Evolutionary conservation across 1,140 invertebrate genomes (phyloP), one percentile per base, ranked within the genome.

Genomic region (Arctopsyche grandis): DNA sequence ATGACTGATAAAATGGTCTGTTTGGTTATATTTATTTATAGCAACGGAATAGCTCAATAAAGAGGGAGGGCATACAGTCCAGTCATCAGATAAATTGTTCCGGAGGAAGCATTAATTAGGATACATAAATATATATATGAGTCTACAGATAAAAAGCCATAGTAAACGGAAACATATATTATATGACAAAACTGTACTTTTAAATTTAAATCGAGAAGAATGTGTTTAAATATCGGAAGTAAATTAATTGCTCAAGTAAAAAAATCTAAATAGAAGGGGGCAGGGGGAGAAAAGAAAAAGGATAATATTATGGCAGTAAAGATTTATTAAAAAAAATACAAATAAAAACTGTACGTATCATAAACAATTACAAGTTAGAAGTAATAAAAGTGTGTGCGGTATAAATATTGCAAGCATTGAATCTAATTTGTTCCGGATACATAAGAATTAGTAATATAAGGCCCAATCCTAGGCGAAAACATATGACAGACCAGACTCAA

Each of bases 91-190:
- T 66, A 22, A 66, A 66, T 66, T 66, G 63, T 66, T 19, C 24
- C 63, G 24, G 63, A 66, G 22, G 22, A 66, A 63, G 24, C 58
- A 26, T 66, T 66, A 66, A 66, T 66, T 66, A 66, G 63, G 63
- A 66, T 66, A n/a, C n/a, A n/a, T n/a, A n/a, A n/a, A n/a, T n/a
- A n/a, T n/a, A n/a, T n/a, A 26, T 22, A 66, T 14, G 63, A 12
- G 24, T 26, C 22, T 66, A 21, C 9, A 0, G 10, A 66, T 66
- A 29, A 66, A 63, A 63, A 46, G 12, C 12, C 5, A 46, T 46
- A 12, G 5, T 46, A 12, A 46, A 7, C 5, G 5, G 44, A 5
- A 46, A 46, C 12, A n/a, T n/a, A n/a, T n/a, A n/a, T 46, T 46
- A 7, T 46, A 46, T 5, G 12, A 46, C 44, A 46, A 46, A 46